A percentile compares a stretch with the other conserved stretches of the same genome.
Evolutionary conservation across 2,797 vertebrate species (phyloP).

Genomic region (Xyrichtys novacula): DNA sequence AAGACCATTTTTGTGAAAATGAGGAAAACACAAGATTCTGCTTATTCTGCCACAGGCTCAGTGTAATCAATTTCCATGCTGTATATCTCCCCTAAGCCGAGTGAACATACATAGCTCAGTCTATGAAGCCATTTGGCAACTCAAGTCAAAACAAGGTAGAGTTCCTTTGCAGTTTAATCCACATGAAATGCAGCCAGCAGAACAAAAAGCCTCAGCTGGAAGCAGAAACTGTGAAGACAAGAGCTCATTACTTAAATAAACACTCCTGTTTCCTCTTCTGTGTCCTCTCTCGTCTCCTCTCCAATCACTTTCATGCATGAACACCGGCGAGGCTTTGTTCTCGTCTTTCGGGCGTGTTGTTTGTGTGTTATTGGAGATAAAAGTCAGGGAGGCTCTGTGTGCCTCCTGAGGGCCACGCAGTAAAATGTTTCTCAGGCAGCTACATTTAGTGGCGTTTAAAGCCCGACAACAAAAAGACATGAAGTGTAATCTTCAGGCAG

Average conservation of each 20-base stretch:
- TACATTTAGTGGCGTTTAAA: conserved; percentile 52
- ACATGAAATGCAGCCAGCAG: conserved; percentile 48
- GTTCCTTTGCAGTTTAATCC: conserved; percentile 43
- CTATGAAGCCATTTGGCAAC: conserved; percentile 42
- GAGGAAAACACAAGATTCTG: conserved; percentile 3
- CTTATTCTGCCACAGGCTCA: conserved; percentile 2
- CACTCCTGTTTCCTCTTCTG: conserved; percentile 44
- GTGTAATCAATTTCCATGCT: conserved; percentile 32
- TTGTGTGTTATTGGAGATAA: conserved; percentile 58
- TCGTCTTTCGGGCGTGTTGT: conserved; percentile 38
- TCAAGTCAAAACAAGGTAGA: conserved; percentile 41
- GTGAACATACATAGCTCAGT: conserved; percentile 14
- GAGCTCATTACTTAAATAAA: conserved; percentile 76
- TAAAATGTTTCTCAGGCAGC: conserved; percentile 47
- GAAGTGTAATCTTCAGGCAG: conserved; percentile 25
- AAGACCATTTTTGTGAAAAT: neutral
- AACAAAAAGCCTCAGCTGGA: conserved; percentile 64
- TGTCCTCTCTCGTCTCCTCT: conserved; percentile 29
- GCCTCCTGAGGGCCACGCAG: conserved; percentile 32
- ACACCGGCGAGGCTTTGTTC: conserved; percentile 58
- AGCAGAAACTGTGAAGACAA: conserved; percentile 54
- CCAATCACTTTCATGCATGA: conserved; percentile 62
- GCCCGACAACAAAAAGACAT: conserved; percentile 22
- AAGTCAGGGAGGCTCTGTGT: conserved; percentile 36
- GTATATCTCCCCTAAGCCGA: conserved; percentile 1